Evolutionary conservation across 2,113 vertebrate species (phyloP), one percentile per base, ranked within the genome.

Genomic region (Peromyscus leucopus): DNA sequence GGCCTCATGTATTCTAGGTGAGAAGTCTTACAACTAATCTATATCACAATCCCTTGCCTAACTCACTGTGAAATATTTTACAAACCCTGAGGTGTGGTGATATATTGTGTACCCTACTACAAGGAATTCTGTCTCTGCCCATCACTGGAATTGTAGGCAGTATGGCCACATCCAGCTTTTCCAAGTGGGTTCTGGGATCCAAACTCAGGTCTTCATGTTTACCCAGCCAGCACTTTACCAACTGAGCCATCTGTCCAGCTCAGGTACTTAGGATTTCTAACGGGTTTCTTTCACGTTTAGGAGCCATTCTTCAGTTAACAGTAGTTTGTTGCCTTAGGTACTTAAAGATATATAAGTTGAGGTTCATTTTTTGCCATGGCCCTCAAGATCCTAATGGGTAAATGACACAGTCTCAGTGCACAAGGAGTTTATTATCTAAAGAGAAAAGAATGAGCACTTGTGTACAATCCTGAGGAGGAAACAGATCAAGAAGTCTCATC

Each of bases 341-440:
- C 12, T 72, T 51, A 24, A 55, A 46, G 83, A 39, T 76, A 36
- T 95, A 1, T 59, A 82, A 78, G 31, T 83, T 48, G 78, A 79
- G 24, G 33, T 17, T 19, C 36, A 3, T 48, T 67, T 55, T 67
- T 0, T 5, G n/a, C 89, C 24, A 10, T 48, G n/a, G 48, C 42
- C 24, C 83, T 75, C 39, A 69, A 91, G 42, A 59, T 78, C 51
- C 7, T 13, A 31, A 33, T 36, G 31, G 55, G 8, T 57, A 16
- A 94, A 63, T 57, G 65, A 39, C 61, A 48, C 39, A 36, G 36
- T 65, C 57, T 87, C 42, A 16, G 75, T 16, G 2, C 46, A 83
- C 90, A 86, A 87, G 82, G 82, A 87, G 86, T 72, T 61, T 76
- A 79, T 96, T 97, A 89, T 95, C 91, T 48, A 71, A 82, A 78